These are phyloP conservation scores for Mellilla xanthometata DNA, from an alignment of 2,888 invertebrate genomes.

Conservation along the genomic window DNA sequence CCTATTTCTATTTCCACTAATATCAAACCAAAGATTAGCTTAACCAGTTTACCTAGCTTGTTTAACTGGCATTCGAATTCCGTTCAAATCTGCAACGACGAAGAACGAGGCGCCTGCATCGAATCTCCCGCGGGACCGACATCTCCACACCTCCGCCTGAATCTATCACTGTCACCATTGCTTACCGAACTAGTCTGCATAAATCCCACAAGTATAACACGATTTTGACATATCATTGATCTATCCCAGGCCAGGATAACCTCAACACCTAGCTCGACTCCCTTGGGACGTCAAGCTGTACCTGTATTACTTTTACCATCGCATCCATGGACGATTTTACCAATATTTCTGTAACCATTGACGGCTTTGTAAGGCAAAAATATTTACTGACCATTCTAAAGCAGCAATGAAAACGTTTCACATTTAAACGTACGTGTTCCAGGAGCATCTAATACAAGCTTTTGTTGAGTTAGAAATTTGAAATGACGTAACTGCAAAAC, in stretches of 20 bases:
- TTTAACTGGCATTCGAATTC: neutral
- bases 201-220: slow-evolving; percentile 74
- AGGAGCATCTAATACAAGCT: slow-evolving; percentile 32
- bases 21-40: too few relatives aligned
- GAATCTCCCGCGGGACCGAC: slow-evolving; percentile 36
- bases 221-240: slow-evolving; percentile 80
- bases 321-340: slow-evolving; percentile 1
- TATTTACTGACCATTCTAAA: neutral
- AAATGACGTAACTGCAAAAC: slow-evolving; percentile 29
- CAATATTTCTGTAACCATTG: slow-evolving; percentile 22
- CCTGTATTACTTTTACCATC: slow-evolving; percentile 44
- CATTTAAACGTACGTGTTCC: slow-evolving; percentile 16
- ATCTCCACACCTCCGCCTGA: slow-evolving; percentile 45
- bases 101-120: slow-evolving; percentile 34
- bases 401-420: slow-evolving; percentile 32
- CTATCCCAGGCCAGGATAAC: slow-evolving; percentile 63
- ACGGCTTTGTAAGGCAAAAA: slow-evolving; percentile 1
- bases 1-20: too few relatives aligned
- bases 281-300: slow-evolving; percentile 52
- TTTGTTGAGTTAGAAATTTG: slow-evolving; percentile 17
- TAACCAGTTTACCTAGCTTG: too few relatives aligned
- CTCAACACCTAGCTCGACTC: slow-evolving; percentile 66
- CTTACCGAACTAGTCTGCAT: slow-evolving; percentile 57
- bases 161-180: slow-evolving; percentile 74
- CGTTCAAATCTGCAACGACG: slow-evolving; percentile 8